Evolutionary conservation across 53 echinoderm and acorn worm species (phyloP).

Genomic region (Echinarachnius parma): DNA sequence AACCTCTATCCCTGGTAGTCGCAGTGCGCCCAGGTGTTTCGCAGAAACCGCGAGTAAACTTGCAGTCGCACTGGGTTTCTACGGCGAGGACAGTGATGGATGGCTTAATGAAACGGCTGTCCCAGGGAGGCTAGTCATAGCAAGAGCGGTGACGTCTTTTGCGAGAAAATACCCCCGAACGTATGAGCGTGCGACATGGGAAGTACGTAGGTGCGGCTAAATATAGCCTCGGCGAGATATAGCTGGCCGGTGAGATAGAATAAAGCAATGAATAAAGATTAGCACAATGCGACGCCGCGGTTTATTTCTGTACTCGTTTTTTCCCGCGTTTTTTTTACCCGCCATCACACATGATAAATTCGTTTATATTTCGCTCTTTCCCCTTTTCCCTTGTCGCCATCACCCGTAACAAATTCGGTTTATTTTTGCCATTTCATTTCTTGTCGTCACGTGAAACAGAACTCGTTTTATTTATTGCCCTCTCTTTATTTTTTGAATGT

Average conservation of each 20-base stretch:
- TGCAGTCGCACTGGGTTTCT: no score
- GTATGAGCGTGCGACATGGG: slow-evolving; percentile 20
- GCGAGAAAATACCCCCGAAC: slow-evolving; percentile 36
- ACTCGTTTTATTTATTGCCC: no score
- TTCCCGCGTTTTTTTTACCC: slow-evolving; percentile 5
- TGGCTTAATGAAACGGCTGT: neutral
- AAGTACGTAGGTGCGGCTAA: slow-evolving; percentile 42
- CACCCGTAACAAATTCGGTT: neutral
- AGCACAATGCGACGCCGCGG: neutral
- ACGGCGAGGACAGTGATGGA: no score
- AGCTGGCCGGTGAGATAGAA: slow-evolving; percentile 1
- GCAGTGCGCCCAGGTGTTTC: neutral
- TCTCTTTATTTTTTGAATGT: no score
- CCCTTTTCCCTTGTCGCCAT: no score
- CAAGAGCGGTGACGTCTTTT: slow-evolving; percentile 27
- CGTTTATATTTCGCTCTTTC: no score
- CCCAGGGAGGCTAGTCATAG: slow-evolving; percentile 16
- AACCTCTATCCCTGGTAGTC: slow-evolving; percentile 8
- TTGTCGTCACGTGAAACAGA: no score
- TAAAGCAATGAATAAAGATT: slow-evolving; percentile 33
- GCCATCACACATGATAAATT: no score
- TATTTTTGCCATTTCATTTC: no score
- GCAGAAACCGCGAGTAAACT: slow-evolving; percentile 3
- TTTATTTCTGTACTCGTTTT: no score
- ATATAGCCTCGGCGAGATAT: slow-evolving; percentile 12